These are phyloP conservation scores for Leptobrachium leishanense DNA, from an alignment of 2,113 vertebrate species.

Conservation along the genomic window DNA sequence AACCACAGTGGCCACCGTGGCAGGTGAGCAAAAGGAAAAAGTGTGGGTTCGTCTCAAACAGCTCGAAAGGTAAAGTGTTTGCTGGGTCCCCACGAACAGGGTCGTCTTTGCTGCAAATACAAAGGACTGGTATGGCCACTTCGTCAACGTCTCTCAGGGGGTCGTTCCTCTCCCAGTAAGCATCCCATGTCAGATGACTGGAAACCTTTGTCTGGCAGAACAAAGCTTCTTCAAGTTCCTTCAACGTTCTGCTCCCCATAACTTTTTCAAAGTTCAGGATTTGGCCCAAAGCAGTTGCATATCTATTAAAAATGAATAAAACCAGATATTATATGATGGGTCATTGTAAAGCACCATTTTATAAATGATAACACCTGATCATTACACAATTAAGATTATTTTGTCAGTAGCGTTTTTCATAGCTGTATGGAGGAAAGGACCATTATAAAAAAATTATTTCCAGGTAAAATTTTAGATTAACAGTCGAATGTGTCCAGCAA, in stretches of 20 bases:
- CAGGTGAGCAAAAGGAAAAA: conserved; percentile 75
- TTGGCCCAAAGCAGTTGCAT: conserved; percentile 69
- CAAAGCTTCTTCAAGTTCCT: conserved; percentile 69
- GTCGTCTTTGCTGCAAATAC: conserved; percentile 72
- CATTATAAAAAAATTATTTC: too few species aligned
- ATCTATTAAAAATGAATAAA: conserved; percentile 57
- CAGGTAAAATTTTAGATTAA: too few species aligned
- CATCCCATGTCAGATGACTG: conserved; percentile 62
- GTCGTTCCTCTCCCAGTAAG: conserved; percentile 79
- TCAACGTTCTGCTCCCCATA: conserved; percentile 69
- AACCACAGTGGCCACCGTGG: conserved; percentile 73
- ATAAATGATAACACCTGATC: too few species aligned
- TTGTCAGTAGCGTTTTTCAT: too few species aligned
- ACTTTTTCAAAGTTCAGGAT: conserved; percentile 63
- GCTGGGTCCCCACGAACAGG: conserved; percentile 67
- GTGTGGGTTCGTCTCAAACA: conserved; percentile 79
- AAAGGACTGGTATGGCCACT: conserved; percentile 76
- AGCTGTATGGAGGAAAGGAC: too few species aligned
- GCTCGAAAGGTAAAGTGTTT: conserved; percentile 69
- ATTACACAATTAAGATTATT: too few species aligned
- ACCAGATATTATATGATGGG: background rate
- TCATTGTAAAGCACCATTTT: too few species aligned
- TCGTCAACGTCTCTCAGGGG: conserved; percentile 77
- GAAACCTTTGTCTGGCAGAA: conserved; percentile 66
- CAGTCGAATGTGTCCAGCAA: too few species aligned